Evolutionary conservation across 2,113 vertebrate species (phyloP).

Genomic region (Corapipo altera): DNA sequence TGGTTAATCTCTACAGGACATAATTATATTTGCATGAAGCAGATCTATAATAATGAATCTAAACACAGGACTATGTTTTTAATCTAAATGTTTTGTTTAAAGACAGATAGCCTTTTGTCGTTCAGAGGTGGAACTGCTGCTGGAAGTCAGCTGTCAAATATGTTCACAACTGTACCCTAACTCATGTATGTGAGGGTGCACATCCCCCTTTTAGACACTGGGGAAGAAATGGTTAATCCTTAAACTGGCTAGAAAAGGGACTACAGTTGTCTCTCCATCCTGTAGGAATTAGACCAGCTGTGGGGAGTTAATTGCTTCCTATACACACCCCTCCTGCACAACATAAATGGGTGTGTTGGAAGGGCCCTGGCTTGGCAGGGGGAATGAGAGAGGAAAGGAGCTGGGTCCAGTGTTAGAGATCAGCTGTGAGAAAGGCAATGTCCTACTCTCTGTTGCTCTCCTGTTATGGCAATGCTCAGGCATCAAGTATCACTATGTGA

Average conservation of each 20-base stretch:
- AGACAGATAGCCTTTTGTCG: neutral
- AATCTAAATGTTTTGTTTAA: neutral
- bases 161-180: neutral
- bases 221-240: conserved; percentile 15
- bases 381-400: neutral
- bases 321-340: neutral
- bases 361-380: neutral
- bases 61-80: neutral
- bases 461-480: neutral
- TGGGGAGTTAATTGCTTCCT: conserved; percentile 50
- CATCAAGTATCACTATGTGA: neutral
- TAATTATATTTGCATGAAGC: neutral
- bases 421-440: neutral
- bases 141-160: neutral
- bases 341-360: neutral
- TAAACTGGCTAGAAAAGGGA: neutral
- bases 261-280: neutral
- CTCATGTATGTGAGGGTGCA: rapidly evolving
- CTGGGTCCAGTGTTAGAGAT: neutral
- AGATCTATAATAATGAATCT: neutral
- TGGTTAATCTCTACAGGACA: neutral
- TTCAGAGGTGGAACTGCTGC: neutral
- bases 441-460: neutral
- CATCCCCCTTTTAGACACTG: neutral
- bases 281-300: conserved; percentile 41